Evolutionary conservation across 1,140 invertebrate species (phyloP), one percentile per base, ranked within the genome.

Genomic region (Bombus pascuorum): DNA sequence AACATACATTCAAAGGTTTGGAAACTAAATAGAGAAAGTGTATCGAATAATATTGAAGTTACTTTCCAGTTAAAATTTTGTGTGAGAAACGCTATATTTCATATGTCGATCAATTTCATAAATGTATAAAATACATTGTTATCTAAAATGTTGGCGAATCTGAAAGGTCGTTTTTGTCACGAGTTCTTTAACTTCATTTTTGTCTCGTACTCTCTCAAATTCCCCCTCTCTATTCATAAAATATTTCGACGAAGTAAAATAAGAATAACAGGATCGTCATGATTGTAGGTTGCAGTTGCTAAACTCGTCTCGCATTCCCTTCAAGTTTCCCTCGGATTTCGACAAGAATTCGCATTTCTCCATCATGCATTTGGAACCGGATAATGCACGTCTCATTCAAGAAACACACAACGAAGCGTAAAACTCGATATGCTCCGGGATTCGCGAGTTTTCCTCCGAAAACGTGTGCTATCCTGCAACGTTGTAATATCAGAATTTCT

Each of bases 401-500:
- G 57, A 15, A 62, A 75, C 47, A 28, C 53, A 75, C 47, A 71
- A 71, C 75, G 53, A 79, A 80, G 53, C 53, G 44, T 57, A 37
- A 79, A 62, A 72, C 44, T 72, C 39, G 76, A 71, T 62, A 62
- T 71, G 37, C 39, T 15, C 44, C 13, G 25, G 5, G 8, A 71
- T 72, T 37, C 59, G n/a, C 32, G 12, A 12, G 39, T 32, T 42
- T 47, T 42, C 3, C 57, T 12, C 9, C n/a, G 57, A 66, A 47
- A 82, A 47, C n/a, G 57, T n/a, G n/a, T 65, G 22, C 65, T 37
- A 68, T 70, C 65, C 28, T 37, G 42, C 42, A 66, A n/a, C 59
- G n/a, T 65, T 37, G n/a, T 81, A 62, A 82, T 82, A 75, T 34
- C 39, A 82, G 70, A 82, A 82, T 42, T 74, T 82, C 71, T 42